Evolutionary conservation across 1,140 invertebrate species (phyloP), one percentile per base, ranked within the genome.

Genomic region (Rhyacophila brunnea): DNA sequence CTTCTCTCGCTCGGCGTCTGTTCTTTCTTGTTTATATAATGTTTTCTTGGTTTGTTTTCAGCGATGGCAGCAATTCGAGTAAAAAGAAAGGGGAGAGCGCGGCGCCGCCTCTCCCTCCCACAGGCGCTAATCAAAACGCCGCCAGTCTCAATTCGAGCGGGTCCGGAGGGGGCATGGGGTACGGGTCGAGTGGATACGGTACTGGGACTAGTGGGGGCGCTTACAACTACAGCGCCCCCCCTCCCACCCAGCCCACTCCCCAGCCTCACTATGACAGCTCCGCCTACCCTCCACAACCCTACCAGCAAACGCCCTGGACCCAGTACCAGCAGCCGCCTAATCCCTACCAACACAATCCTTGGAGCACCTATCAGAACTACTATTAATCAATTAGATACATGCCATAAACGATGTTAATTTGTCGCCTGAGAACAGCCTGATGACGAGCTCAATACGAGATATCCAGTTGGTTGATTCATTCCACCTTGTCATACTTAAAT

Each of bases 351-450:
- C 62, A 64, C 28, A 60, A 60, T 40, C 49, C 62, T 6, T 64
- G 62, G 62, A 51, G 19, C 10, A 40, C 62, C 4, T 64, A 64
- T 40, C 62, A 59, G 40, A 64, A 64, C 32, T 64, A 64, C 35
- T 64, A 64, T 47, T 64, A 51, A 60, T 3, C 9, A 5, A 28
- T 28, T 28, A 28, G 3, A n/a, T n/a, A n/a, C n/a, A n/a, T n/a
- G n/a, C n/a, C n/a, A n/a, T n/a, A n/a, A n/a, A n/a, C n/a, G n/a
- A n/a, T n/a, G n/a, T n/a, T n/a, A n/a, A n/a, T n/a, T n/a, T n/a
- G n/a, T n/a, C n/a, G n/a, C n/a, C n/a, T n/a, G n/a, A n/a, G n/a
- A n/a, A n/a, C n/a, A n/a, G n/a, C n/a, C n/a, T n/a, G n/a, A n/a
- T n/a, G n/a, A n/a, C n/a, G n/a, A n/a, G n/a, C n/a, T n/a, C n/a